These are phyloP conservation scores for Stegostoma tigrinum DNA, from an alignment of 2,113 vertebrate species.

Conservation along the genomic window DNA sequence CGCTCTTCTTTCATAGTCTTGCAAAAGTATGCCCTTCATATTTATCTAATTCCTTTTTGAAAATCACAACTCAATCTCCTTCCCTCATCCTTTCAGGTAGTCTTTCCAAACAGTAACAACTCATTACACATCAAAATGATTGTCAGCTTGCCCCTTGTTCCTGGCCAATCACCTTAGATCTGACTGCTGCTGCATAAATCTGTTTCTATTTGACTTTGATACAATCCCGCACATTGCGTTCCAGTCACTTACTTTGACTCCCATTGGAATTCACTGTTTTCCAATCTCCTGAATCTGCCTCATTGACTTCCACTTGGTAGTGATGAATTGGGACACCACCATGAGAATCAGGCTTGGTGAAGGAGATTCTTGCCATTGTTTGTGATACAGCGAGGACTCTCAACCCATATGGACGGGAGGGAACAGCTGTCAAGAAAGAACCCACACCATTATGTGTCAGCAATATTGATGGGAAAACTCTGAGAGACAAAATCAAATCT, in stretches of 20 bases:
- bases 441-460: not conserved
- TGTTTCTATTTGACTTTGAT: not conserved
- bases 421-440: conserved; percentile 67
- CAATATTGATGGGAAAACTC: not conserved
- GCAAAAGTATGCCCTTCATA: too few species aligned
- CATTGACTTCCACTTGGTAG: conserved; percentile 90
- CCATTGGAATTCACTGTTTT: conserved; percentile 87
- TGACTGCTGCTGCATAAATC: not conserved
- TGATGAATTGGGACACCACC: conserved; percentile 93
- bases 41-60: not conserved
- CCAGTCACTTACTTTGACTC: conserved; percentile 78
- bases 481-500: not conserved
- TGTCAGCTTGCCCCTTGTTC: too few species aligned
- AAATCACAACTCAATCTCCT: not conserved
- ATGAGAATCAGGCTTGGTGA: conserved; percentile 91
- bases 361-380: conserved; percentile 78
- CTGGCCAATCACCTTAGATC: too few species aligned
- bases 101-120: not conserved
- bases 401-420: conserved; percentile 84
- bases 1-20: too few species aligned
- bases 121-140: not conserved
- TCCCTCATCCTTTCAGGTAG: not conserved
- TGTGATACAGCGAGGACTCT: conserved; percentile 81
- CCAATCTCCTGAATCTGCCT: conserved; percentile 78
- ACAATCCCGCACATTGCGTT: not conserved